phyloP scores from a whole-genome alignment of 2,888 invertebrate genomes.

The Dasypolia templi region DNA sequence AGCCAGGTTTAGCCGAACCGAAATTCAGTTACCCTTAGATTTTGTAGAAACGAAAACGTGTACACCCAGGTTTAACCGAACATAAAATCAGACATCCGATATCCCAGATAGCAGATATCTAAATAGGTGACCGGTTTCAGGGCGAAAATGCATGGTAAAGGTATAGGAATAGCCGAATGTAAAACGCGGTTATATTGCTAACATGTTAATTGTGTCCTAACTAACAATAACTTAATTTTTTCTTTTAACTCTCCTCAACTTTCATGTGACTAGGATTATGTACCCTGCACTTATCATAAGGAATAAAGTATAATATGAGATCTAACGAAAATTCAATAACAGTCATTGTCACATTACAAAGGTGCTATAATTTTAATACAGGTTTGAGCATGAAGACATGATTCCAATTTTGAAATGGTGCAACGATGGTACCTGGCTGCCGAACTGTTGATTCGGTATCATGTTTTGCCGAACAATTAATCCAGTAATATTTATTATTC shows the following conservation, averaged over 20 bases:
- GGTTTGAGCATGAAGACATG: constrained; percentile 11
- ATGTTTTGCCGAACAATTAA: not conserved
- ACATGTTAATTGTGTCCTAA: constrained; percentile 32
- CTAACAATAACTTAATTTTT: constrained; percentile 33
- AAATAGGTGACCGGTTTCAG: not conserved
- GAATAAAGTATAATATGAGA: constrained; percentile 44
- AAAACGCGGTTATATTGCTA: too few species aligned
- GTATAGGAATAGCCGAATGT: too few species aligned
- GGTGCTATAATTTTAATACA: not conserved
- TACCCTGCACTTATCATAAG: constrained; percentile 72
- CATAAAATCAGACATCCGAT: not conserved
- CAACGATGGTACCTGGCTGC: not conserved
- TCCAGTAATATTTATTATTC: not conserved
- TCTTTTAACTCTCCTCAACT: not conserved
- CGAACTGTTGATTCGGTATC: not conserved
- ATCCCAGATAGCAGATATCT: not conserved
- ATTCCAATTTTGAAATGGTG: not conserved
- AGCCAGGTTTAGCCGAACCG: not conserved
- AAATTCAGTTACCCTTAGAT: not conserved
- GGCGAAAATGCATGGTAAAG: too few species aligned
- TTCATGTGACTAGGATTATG: constrained; percentile 64
- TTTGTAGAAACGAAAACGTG: not conserved
- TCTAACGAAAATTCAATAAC: constrained; percentile 19
- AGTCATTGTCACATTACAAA: constrained; percentile 5
- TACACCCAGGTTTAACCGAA: not conserved